A percentile compares a stretch with the other conserved stretches of the same genome.
phyloP scores from a whole-genome alignment of 2,797 vertebrate genomes.

The Pagetopsis macropterus region DNA sequence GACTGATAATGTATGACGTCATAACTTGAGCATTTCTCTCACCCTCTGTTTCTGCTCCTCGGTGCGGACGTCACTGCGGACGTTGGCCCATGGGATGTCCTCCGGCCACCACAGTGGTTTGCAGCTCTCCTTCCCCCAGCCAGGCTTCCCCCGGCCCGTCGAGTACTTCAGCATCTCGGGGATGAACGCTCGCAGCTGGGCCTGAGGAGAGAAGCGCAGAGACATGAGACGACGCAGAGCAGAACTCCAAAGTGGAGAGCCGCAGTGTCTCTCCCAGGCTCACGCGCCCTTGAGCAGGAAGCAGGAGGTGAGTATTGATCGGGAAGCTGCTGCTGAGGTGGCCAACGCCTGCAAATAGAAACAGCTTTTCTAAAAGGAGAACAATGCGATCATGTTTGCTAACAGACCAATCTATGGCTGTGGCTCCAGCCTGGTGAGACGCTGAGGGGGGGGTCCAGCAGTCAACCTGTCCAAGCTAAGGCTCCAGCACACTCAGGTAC shows the following conservation, averaged over 20 bases:
- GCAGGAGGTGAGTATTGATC: constrained; percentile 68
- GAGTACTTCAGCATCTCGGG: constrained; percentile 99
- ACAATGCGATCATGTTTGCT: constrained; percentile 59
- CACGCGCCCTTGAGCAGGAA: constrained; percentile 65
- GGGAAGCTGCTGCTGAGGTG: constrained; percentile 59
- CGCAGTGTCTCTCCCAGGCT: constrained; percentile 22
- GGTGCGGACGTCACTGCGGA: constrained; percentile 96
- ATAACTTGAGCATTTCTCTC: constrained; percentile 23
- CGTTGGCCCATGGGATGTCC: constrained; percentile 98
- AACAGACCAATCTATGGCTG: constrained; percentile 73
- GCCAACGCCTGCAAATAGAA: constrained; percentile 71
- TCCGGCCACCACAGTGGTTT: constrained; percentile 99
- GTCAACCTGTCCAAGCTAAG: constrained; percentile 25
- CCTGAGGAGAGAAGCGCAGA: constrained; percentile 76
- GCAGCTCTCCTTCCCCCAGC: constrained; percentile 99
- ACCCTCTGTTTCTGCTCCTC: constrained; percentile 99
- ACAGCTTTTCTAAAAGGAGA: constrained; percentile 66
- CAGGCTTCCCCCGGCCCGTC: constrained; percentile 96
- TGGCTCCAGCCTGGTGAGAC: constrained; percentile 71
- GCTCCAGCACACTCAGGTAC: constrained; percentile 17
- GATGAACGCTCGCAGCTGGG: constrained; percentile 97
- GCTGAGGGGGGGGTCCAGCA: constrained; percentile 40
- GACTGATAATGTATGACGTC: not conserved
- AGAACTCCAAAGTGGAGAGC: constrained; percentile 22
- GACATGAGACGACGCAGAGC: constrained; percentile 7